These are phyloP conservation scores for Drosophila fulvimacula DNA, from an alignment of 2,888 invertebrate species.

Conservation along the genomic window DNA sequence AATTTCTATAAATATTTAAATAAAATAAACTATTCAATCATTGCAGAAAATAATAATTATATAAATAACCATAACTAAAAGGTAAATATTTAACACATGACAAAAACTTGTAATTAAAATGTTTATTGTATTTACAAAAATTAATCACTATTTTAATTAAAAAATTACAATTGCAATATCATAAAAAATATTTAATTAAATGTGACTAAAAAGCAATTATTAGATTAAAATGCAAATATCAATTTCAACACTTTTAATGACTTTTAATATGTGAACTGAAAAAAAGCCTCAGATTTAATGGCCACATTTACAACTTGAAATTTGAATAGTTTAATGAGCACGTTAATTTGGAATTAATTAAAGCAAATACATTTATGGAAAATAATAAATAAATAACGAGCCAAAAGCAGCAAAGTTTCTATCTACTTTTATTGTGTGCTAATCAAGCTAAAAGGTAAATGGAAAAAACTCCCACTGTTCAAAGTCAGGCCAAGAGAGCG, in stretches of 20 bases:
- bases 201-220: conserved; percentile 2
- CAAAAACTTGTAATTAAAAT: neutral
- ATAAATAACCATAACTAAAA: neutral
- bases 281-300: conserved; percentile 30
- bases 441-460: conserved; percentile 49
- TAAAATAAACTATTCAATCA: neutral
- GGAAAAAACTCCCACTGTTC: conserved; percentile 57
- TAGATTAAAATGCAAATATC: conserved; percentile 3
- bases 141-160: neutral
- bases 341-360: conserved; percentile 49
- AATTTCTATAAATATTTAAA: neutral
- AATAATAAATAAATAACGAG: conserved; percentile 56
- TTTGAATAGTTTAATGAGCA: conserved; percentile 37
- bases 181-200: neutral
- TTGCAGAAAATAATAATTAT: neutral
- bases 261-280: conserved; percentile 7
- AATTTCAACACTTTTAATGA: neutral
- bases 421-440: conserved; percentile 71
- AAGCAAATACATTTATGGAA: conserved; percentile 41
- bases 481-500: conserved; percentile 17
- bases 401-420: conserved; percentile 32
- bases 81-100: neutral
- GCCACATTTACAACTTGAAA: conserved; percentile 25
- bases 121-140: neutral
- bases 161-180: neutral